These are phyloP conservation scores for Plagiodera versicolora DNA, from an alignment of 2,888 invertebrate species.

Conservation along the genomic window DNA sequence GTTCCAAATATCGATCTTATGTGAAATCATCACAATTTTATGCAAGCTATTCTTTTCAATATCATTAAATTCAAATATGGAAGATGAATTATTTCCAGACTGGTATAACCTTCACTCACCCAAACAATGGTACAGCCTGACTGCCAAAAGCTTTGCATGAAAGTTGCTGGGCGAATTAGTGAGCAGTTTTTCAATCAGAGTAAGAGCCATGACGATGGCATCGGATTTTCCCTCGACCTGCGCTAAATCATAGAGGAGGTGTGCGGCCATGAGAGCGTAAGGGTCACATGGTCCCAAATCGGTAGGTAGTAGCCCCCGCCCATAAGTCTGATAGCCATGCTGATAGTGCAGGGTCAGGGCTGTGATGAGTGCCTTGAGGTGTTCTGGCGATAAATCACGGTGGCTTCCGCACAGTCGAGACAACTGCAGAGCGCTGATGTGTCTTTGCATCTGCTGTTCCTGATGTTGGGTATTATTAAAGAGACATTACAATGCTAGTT, in stretches of 20 bases:
- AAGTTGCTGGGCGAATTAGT: slow-evolving; percentile 84
- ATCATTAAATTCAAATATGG: no score
- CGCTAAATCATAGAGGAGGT: slow-evolving; percentile 65
- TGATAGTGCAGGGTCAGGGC: slow-evolving; percentile 69
- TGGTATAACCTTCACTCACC: no score
- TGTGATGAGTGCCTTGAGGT: slow-evolving; percentile 62
- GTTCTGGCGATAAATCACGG: slow-evolving; percentile 59
- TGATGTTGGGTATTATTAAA: no score
- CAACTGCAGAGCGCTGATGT: slow-evolving; percentile 77
- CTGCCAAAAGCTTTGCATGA: slow-evolving; percentile 81
- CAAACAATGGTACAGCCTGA: slow-evolving; percentile 77
- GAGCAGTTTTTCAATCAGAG: slow-evolving; percentile 73
- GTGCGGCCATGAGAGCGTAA: slow-evolving; percentile 78
- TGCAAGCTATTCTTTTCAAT: no score
- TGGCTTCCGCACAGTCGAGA: slow-evolving; percentile 73
- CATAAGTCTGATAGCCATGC: slow-evolving; percentile 61
- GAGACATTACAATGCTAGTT: not conserved
- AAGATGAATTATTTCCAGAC: no score
- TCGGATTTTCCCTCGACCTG: slow-evolving; percentile 58
- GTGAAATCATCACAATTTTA: no score
- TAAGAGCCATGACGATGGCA: slow-evolving; percentile 65
- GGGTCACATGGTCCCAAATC: slow-evolving; percentile 78
- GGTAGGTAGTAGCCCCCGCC: slow-evolving; percentile 63
- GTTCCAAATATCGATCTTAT: no score
- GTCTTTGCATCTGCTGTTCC: slow-evolving; percentile 78